Base-by-base conservation (phyloP, 2,797 vertebrate genomes). In the Hypotaenidia okinawae region DNA sequence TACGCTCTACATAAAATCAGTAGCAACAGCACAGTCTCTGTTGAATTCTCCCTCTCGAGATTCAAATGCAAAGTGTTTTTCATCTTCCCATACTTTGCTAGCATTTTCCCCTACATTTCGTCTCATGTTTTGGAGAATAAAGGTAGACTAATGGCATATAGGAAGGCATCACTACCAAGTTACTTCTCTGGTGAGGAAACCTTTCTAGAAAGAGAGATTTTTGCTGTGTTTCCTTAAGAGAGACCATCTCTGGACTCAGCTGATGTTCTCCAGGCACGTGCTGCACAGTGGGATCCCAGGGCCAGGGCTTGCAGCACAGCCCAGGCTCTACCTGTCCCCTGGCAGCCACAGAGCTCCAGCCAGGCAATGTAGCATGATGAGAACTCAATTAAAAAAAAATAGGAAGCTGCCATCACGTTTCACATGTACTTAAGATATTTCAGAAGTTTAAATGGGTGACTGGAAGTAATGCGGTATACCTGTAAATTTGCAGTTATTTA, bases 231-330 rank as follows among this genome's bases (percentile, higher is more conserved):
- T 95, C 33, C 76, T 75, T 47, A 81, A 62, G 66, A 49, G 30
- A 58, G 15, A 16, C 16, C 27, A 22, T 19, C 62, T 72, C 45
- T 78, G 54, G 24, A 35, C 24, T 58, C 13, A 35, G 27, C 10
- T 61, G 52, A 30, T 54, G 19, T 67, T 21, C 76, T 61, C 49
- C 7, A 8, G 61, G 32, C 64, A 32, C 0, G 0, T 0, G 0
- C 33, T 54, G 47, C 54, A 9, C 13, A 11, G 35, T 78, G 59
- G 47, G 30, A 43, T 35, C 22, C 30, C 2, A 0, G 39, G 25
- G 13, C 30, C 4, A 1, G 45, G 9, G 11, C 23, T 67, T 35
- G 2, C 32, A 54, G 27, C 3, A 2, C 55, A 85, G 70, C 52
- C 39, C 54, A 41, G 57, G n/a, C 39, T 74, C 52, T n/a, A 2